These are phyloP conservation scores for Holocentrus rufus DNA, from an alignment of 2,797 vertebrate species.

Conservation along the genomic window DNA sequence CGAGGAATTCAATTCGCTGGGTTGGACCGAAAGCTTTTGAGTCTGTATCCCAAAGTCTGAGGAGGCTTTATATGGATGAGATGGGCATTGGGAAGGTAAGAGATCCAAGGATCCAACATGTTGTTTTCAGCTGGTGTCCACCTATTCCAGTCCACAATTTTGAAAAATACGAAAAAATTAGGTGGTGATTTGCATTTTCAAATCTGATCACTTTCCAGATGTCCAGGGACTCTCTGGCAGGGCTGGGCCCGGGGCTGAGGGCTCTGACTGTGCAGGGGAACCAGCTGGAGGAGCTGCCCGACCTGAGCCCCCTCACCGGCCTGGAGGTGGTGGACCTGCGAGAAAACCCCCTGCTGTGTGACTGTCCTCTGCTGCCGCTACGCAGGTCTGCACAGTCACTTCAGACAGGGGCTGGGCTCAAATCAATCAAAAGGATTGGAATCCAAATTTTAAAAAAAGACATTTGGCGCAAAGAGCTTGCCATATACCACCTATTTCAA, in stretches of 20 bases:
- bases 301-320: slow-evolving; percentile 78
- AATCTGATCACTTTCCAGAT: slow-evolving; percentile 75
- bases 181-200: not conserved
- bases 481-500: not conserved
- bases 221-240: slow-evolving; percentile 81
- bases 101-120: not conserved
- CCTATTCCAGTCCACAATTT: no score
- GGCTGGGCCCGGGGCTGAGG: slow-evolving; percentile 81
- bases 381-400: slow-evolving; percentile 81
- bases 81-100: slow-evolving; percentile 84
- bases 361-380: slow-evolving; percentile 85
- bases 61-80: slow-evolving; percentile 86
- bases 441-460: not conserved
- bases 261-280: slow-evolving; percentile 88
- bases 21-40: slow-evolving; percentile 80
- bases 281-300: slow-evolving; percentile 82
- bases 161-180: no score
- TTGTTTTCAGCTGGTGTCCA: no score
- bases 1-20: slow-evolving; percentile 81
- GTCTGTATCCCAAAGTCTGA: slow-evolving; percentile 81
- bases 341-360: slow-evolving; percentile 87
- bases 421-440: not conserved
- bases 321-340: slow-evolving; percentile 87
- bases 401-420: not conserved
- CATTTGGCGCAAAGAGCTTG: not conserved